Conservation (phyloP, 2,113 vertebrate species). For the Leptosomus discolor region DNA sequence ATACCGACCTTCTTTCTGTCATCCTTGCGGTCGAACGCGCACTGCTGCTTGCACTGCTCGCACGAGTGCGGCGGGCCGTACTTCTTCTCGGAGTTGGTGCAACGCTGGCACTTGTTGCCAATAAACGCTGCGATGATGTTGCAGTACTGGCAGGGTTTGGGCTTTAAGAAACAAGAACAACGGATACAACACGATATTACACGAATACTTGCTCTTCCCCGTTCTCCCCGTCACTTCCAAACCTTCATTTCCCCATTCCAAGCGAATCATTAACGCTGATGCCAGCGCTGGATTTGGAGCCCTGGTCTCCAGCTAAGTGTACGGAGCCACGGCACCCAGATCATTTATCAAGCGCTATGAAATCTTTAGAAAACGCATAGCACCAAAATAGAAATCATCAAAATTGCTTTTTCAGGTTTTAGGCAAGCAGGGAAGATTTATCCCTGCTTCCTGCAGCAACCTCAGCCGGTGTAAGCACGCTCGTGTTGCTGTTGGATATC, state of each 20-base stretch:
- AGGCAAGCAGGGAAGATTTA: neutral
- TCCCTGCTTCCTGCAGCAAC: neutral
- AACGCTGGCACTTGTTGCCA: constrained; percentile 81
- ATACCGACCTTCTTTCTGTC: constrained; percentile 79
- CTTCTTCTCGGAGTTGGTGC: constrained; percentile 82
- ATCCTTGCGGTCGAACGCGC: constrained; percentile 79
- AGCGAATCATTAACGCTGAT: neutral
- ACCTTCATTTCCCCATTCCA: neutral
- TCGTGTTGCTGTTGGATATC: neutral
- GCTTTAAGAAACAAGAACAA: constrained; percentile 55
- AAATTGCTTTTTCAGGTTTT: neutral
- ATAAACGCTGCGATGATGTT: constrained; percentile 82
- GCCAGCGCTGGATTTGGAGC: neutral
- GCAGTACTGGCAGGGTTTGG: constrained; percentile 82
- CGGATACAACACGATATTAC: neutral
- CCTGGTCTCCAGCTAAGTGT: neutral
- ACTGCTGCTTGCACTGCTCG: constrained; percentile 82
- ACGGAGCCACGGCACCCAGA: neutral
- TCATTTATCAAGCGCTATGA: neutral
- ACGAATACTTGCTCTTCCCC: neutral
- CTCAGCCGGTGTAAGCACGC: neutral
- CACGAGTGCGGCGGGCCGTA: constrained; percentile 77
- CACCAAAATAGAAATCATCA: neutral
- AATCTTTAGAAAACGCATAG: neutral
- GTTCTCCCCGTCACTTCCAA: neutral